Conservation (phyloP, 2,113 vertebrate genomes). For the Nothobranchius kuhntae region DNA sequence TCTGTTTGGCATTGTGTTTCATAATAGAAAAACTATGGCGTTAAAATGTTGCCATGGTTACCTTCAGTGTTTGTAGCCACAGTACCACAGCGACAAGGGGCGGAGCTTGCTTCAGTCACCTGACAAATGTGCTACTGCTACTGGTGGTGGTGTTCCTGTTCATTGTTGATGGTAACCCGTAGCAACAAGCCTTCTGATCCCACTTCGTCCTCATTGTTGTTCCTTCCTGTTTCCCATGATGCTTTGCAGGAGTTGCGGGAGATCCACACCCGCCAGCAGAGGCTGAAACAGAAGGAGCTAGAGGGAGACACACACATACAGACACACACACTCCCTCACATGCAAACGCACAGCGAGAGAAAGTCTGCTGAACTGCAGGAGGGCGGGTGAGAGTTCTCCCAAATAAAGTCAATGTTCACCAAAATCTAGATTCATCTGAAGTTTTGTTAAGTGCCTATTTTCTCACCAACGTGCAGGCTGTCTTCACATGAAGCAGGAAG, state of each 20-base stretch:
- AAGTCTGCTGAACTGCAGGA: constrained; percentile 71
- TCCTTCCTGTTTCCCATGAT: constrained; percentile 65
- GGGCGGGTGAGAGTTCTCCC: constrained; percentile 53
- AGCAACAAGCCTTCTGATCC: constrained; percentile 53
- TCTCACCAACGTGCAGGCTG: constrained; percentile 46
- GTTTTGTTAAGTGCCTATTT: background rate
- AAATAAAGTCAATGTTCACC: background rate
- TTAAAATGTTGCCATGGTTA: background rate
- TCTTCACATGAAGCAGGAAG: constrained; percentile 51
- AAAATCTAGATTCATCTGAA: background rate
- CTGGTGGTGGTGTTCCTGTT: constrained; percentile 39
- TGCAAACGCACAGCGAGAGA: constrained; percentile 52
- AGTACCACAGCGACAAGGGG: constrained; percentile 7
- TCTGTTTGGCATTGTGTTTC: background rate
- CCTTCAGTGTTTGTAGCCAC: background rate
- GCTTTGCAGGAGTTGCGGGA: constrained; percentile 91
- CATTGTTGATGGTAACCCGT: constrained; percentile 56
- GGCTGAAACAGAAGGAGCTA: constrained; percentile 88
- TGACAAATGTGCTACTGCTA: constrained; percentile 44
- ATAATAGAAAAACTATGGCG: background rate
- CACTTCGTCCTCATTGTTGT: constrained; percentile 60
- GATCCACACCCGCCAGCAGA: constrained; percentile 92
- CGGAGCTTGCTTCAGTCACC: constrained; percentile 57
- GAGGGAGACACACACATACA: constrained; percentile 63
- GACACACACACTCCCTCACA: constrained; percentile 54